Evolutionary conservation across 2,888 invertebrate species (phyloP).

Genomic region (Drosophila cyrtoloma): DNA sequence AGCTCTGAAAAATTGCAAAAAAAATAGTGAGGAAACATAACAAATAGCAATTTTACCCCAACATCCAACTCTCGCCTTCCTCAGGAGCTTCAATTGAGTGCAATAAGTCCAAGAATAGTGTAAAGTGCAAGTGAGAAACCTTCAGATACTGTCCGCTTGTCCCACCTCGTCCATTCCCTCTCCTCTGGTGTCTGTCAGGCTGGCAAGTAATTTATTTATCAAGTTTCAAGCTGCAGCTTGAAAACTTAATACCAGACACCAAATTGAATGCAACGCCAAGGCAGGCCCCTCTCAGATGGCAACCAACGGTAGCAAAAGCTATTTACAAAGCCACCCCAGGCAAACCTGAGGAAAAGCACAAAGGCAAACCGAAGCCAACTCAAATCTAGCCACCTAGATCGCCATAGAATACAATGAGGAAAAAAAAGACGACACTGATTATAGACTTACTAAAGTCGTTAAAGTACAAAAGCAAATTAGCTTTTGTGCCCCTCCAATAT

Average conservation of each 20-base stretch:
- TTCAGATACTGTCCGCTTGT: constrained; percentile 13
- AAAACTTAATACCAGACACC: constrained; percentile 78
- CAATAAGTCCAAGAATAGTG: constrained; percentile 78
- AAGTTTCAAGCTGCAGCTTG: constrained; percentile 81
- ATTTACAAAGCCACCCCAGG: constrained; percentile 11
- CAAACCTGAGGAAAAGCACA: neutral
- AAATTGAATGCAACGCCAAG: constrained; percentile 70
- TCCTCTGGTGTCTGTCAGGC: constrained; percentile 36
- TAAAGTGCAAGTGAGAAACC: constrained; percentile 71
- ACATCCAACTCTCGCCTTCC: constrained; percentile 17
- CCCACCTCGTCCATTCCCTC: neutral
- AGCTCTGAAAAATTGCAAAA: constrained; percentile 35
- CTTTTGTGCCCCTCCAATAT: neutral
- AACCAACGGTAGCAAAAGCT: constrained; percentile 14
- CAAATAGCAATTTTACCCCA: constrained; percentile 55
- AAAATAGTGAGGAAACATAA: constrained; percentile 21
- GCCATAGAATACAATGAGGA: constrained; percentile 5
- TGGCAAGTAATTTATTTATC: constrained; percentile 79
- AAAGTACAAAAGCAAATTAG: neutral
- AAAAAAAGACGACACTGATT: constrained; percentile 7
- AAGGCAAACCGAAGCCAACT: constrained; percentile 24
- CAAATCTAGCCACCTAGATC: constrained; percentile 35
- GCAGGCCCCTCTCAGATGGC: constrained; percentile 40
- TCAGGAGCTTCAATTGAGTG: constrained; percentile 75
- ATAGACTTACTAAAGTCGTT: neutral